Evolutionary conservation across 2,888 invertebrate genomes (phyloP), one percentile per base, ranked within the genome.

Genomic region (Eupithecia dodoneata): DNA sequence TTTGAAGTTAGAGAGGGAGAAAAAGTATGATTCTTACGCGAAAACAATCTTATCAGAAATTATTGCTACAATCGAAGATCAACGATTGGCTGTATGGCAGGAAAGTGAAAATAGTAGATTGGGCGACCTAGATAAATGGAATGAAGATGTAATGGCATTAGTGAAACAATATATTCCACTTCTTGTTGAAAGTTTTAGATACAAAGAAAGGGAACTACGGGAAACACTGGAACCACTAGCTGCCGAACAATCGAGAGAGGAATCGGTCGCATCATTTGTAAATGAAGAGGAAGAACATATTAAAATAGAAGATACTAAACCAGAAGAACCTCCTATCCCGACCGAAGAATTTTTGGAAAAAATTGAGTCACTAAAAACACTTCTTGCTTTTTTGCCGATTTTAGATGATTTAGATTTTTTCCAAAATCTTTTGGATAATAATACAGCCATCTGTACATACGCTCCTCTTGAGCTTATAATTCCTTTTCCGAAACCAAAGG

Each of bases 31-130:
- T n/a, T 79, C 63, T 3, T 91, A 84, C 83, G 83, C 89, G n/a
- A 87, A 83, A 87, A 89, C 84, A 7, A 91, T 95, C 79, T 86
- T 94, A 66, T 91, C 93, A 2, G 92, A 93, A 90, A 91, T 94
- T 49, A 91, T 91, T 81, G 85, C 91, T 30, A 88, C 87, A n/a
- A 89, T 95, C 80, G 93, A 94, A 86, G 92, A 92, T 77, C 81
- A 83, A 15, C 88, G 95, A 76, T 85, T 90, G 65, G 76, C 79
- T 13, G 84, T 86, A 81, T 95, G 95, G 92, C 87, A 93, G 82
- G 83, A 74, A 52, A 81, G 82, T 76, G 96, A 96, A 87, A 81
- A 82, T 52, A 85, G 92, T 59, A 92, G 95, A 85, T 79, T 84
- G 47, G 75, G 80, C 47, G 81, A 87, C 30, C 85, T 96, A 81